Conservation (phyloP, 1,140 invertebrate species). For the Olivierus martensii region DNA sequence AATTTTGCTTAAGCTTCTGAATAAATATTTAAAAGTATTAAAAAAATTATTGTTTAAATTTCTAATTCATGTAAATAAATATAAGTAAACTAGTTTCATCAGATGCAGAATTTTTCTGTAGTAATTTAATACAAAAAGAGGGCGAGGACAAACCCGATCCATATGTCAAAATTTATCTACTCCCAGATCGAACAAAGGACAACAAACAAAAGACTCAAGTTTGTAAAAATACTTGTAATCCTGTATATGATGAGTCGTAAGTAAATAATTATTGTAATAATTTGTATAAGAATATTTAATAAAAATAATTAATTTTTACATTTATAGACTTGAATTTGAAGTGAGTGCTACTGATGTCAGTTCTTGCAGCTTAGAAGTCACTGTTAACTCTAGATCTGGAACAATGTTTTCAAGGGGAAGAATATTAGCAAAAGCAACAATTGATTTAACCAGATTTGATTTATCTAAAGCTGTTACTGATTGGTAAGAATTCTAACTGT, state of each 20-base stretch:
- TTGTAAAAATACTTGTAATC: conserved; percentile 70
- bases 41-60: not conserved
- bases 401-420: conserved; percentile 14
- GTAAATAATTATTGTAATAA: not conserved
- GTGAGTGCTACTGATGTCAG: conserved; percentile 12
- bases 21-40: too few species aligned
- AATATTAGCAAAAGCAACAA: conserved; percentile 7
- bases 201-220: conserved; percentile 76
- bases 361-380: conserved; percentile 10
- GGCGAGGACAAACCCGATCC: conserved; percentile 73
- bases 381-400: conserved; percentile 10
- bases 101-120: too few species aligned
- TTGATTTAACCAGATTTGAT: conserved; percentile 14
- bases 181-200: conserved; percentile 73
- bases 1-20: too few species aligned
- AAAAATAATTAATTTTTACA: not conserved
- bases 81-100: too few species aligned
- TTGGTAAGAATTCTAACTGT: conserved; percentile 4
- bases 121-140: not conserved
- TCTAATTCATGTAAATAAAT: not conserved
- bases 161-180: conserved; percentile 82
- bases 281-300: not conserved
- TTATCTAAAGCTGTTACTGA: conserved; percentile 15
- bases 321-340: conserved; percentile 15
- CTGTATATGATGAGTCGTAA: conserved; percentile 73